Percentiles rank a stretch among this genome's conserved stretches.
phyloP scores from a whole-genome alignment of 1,140 invertebrate genomes.

The Semibalanus balanoides region DNA sequence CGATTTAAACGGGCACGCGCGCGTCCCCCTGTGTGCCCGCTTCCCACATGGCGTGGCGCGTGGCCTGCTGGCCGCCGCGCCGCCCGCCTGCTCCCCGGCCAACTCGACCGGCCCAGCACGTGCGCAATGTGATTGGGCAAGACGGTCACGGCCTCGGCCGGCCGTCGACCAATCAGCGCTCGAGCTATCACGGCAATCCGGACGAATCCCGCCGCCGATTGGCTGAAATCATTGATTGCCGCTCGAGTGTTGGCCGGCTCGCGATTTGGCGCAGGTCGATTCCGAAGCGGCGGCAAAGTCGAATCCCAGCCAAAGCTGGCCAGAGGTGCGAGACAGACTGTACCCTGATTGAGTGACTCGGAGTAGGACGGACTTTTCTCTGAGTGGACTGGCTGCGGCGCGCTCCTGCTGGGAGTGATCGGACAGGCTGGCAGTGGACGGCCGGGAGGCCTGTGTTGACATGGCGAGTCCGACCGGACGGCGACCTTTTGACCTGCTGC shows the following conservation, averaged over 20 bases:
- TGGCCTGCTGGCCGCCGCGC: too few species aligned
- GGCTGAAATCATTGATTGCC: constrained; percentile 1
- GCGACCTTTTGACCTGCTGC: background rate
- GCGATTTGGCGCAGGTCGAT: background rate
- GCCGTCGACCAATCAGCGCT: background rate
- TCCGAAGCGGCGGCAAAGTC: background rate
- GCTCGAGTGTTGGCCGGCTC: background rate
- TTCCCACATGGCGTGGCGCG: background rate
- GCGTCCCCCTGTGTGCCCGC: too few species aligned
- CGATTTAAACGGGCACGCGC: background rate
- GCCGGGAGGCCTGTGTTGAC: too few species aligned
- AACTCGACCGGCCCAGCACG: background rate
- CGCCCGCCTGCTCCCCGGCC: too few species aligned
- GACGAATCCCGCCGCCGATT: background rate
- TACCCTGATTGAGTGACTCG: background rate
- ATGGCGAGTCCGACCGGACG: background rate
- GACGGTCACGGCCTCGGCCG: background rate
- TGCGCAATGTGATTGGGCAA: background rate
- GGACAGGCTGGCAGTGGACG: too few species aligned
- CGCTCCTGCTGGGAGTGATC: too few species aligned
- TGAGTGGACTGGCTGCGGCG: background rate
- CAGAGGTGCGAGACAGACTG: background rate
- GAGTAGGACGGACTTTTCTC: too few species aligned
- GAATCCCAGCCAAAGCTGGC: background rate
- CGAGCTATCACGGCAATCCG: constrained; percentile 1